Percentiles rank a stretch among this genome's conserved stretches.
Conservation (phyloP, 2,888 invertebrate species). For the Netelia fuscicornis region DNA sequence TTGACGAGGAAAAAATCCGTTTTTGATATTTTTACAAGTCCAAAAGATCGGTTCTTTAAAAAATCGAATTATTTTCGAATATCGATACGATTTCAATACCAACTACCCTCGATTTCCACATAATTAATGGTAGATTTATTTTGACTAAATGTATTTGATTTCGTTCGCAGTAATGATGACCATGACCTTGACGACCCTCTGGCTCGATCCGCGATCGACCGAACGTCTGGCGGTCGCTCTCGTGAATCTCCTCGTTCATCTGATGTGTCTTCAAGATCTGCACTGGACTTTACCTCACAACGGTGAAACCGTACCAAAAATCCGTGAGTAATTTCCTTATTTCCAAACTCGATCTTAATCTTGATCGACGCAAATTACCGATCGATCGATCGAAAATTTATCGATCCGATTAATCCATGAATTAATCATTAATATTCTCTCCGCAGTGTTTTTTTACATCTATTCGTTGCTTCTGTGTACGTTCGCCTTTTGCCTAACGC, state of each 20-base stretch:
- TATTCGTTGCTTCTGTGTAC: constrained; percentile 75
- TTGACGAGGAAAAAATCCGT: too few relatives aligned
- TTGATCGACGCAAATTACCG: too few relatives aligned
- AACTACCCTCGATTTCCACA: too few relatives aligned
- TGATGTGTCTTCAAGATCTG: constrained; percentile 86
- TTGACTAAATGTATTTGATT: not conserved
- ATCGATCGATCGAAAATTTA: not conserved
- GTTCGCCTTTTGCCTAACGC: constrained; percentile 70
- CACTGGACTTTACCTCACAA: constrained; percentile 87
- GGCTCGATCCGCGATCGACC: constrained; percentile 86
- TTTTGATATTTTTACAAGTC: too few relatives aligned
- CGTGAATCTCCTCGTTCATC: constrained; percentile 87
- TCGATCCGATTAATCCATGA: not conserved
- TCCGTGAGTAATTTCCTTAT: constrained; percentile 70
- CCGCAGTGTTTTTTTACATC: constrained; percentile 77
- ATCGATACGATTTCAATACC: too few relatives aligned
- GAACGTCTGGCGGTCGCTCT: constrained; percentile 87
- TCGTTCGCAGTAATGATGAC: constrained; percentile 85
- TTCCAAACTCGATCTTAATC: too few relatives aligned
- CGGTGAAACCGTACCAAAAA: constrained; percentile 80
- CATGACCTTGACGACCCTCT: constrained; percentile 86
- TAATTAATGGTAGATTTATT: too few relatives aligned
- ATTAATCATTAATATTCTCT: not conserved
- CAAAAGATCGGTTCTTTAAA: too few relatives aligned
- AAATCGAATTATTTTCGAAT: too few relatives aligned